Evolutionary conservation across 2,797 vertebrate species (phyloP).

Genomic region (Chaetophractus vellerosus): DNA sequence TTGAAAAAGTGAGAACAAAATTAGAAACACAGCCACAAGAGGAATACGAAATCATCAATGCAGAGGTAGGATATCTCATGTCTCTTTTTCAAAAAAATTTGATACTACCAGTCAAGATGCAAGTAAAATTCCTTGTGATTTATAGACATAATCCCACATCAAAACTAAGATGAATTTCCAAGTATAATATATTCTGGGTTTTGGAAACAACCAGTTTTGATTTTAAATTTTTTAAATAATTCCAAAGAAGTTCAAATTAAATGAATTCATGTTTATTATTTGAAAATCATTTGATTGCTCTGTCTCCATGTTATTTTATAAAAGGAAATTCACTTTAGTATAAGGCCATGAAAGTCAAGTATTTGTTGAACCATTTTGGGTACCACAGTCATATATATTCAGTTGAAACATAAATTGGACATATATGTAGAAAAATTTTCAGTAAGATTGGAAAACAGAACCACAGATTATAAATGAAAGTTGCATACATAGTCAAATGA

Average conservation of each 20-base stretch:
- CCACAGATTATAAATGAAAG: conserved; percentile 45
- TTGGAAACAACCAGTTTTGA: background rate
- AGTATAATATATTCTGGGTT: background rate
- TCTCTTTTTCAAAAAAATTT: background rate
- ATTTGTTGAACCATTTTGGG: conserved; percentile 21
- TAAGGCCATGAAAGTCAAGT: conserved; percentile 28
- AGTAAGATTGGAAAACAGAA: conserved; percentile 31
- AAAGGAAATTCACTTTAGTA: conserved; percentile 36
- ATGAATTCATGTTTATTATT: conserved; percentile 38
- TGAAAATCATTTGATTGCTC: conserved; percentile 51
- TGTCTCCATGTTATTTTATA: background rate
- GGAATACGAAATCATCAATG: conserved; percentile 89
- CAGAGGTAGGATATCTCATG: conserved; percentile 86
- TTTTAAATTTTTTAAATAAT: background rate
- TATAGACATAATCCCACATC: background rate
- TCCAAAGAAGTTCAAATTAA: conserved; percentile 30
- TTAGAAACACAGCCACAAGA: conserved; percentile 86
- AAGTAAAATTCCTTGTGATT: background rate
- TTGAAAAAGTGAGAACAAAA: conserved; percentile 89
- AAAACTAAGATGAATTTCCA: conserved; percentile 55
- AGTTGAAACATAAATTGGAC: conserved; percentile 9
- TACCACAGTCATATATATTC: conserved; percentile 22
- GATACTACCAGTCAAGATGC: background rate
- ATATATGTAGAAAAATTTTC: conserved; percentile 39
- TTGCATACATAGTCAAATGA: background rate